A percentile compares a stretch with the other conserved stretches of the same genome.
phyloP scores from a whole-genome alignment of 2,113 vertebrate species.

The Sitta europaea region DNA sequence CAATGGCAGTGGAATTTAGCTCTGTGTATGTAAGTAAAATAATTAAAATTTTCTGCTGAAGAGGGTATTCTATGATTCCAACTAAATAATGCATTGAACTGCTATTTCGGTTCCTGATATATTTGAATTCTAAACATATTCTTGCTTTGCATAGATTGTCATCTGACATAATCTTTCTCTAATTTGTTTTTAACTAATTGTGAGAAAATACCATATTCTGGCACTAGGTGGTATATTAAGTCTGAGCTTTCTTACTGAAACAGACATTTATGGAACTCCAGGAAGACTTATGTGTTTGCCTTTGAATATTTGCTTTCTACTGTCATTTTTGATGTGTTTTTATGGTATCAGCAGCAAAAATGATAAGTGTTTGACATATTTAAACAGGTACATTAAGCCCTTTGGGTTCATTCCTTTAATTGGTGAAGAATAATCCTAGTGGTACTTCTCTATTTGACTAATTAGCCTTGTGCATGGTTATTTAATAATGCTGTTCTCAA shows the following conservation, averaged over 20 bases:
- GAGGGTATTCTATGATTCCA: background rate
- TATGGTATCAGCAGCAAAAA: background rate
- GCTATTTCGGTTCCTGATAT: background rate
- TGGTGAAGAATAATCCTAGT: background rate
- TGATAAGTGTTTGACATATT: background rate
- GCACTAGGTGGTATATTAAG: conserved; percentile 21
- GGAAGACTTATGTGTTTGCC: background rate
- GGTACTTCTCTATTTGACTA: background rate
- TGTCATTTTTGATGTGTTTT: background rate
- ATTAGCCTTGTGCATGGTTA: background rate
- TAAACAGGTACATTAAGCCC: background rate
- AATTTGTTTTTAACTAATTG: background rate
- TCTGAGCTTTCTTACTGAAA: background rate
- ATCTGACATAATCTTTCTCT: background rate
- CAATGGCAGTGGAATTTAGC: background rate
- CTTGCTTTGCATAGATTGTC: background rate
- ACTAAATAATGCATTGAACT: background rate
- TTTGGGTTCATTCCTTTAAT: background rate
- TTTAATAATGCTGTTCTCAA: background rate
- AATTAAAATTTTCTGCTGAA: background rate
- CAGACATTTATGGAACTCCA: background rate
- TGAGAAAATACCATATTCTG: background rate
- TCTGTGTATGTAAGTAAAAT: background rate
- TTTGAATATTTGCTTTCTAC: background rate
- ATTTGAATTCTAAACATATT: background rate